A percentile compares a stretch with the other conserved stretches of the same genome.
phyloP scores from a whole-genome alignment of 2,797 vertebrate species.

The Alauda arvensis region DNA sequence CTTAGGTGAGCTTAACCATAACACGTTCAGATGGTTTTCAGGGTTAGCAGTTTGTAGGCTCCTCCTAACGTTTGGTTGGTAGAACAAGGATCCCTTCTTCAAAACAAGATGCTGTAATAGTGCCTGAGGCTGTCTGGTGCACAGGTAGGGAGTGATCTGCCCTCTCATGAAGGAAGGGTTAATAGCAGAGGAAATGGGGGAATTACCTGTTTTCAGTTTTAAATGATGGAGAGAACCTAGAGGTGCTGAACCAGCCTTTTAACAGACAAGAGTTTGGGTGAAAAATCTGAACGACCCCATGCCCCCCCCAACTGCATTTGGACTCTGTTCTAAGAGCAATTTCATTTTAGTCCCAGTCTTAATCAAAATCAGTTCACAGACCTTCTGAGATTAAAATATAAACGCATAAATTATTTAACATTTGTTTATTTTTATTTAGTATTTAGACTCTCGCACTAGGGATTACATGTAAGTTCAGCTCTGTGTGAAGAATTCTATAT shows the following conservation, averaged over 20 bases:
- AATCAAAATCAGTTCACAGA: background rate
- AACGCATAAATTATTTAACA: background rate
- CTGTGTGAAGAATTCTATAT: background rate
- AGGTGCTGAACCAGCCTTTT: background rate
- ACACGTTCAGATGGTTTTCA: background rate
- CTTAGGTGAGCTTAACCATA: background rate
- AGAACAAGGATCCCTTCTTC: background rate
- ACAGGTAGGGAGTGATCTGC: background rate
- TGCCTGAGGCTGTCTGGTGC: background rate
- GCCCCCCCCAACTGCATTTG: accelerated
- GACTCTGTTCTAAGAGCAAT: background rate
- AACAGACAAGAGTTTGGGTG: background rate
- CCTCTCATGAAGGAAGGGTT: background rate
- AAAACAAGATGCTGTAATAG: background rate
- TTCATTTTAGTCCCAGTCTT: background rate
- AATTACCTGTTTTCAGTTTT: background rate
- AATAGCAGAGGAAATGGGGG: background rate
- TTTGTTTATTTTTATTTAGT: background rate
- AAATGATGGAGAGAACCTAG: background rate
- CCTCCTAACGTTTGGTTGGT: background rate
- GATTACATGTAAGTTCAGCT: background rate
- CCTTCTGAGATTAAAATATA: background rate
- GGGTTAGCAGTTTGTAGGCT: background rate
- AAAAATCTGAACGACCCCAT: background rate
- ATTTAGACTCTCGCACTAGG: background rate